Percentiles rank a stretch among this genome's conserved stretches.
Conservation (phyloP, 2,888 invertebrate genomes). For the Argyresthia goedartella region DNA sequence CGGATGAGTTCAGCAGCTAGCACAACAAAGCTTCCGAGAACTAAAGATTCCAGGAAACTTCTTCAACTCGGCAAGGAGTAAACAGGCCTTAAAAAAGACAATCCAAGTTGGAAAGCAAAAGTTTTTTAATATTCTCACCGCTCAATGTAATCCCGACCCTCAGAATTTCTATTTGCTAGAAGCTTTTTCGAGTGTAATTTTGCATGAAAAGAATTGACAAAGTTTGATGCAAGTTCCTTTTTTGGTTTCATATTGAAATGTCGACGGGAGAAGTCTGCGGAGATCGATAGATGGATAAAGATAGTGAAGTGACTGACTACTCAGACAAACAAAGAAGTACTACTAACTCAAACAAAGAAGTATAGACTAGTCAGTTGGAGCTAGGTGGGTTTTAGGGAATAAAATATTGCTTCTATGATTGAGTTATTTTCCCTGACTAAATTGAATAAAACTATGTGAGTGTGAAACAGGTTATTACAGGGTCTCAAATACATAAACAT, state of each 20-base stretch:
- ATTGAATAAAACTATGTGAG: no score
- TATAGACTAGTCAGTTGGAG: no score
- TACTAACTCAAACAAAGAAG: background rate
- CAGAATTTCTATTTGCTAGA: constrained; percentile 43
- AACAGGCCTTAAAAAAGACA: constrained; percentile 61
- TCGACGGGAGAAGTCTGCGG: background rate
- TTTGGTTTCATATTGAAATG: background rate
- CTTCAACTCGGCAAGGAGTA: constrained; percentile 11
- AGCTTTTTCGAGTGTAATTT: constrained; percentile 55
- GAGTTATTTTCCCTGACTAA: no score
- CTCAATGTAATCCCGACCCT: constrained; percentile 55
- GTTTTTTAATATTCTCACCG: constrained; percentile 68
- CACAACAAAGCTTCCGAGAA: background rate
- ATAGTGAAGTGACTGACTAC: no score
- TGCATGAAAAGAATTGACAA: constrained; percentile 60
- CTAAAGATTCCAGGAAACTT: constrained; percentile 14
- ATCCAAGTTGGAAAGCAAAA: constrained; percentile 56
- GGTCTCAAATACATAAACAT: no score
- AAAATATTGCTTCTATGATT: no score
- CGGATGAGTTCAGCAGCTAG: no score
- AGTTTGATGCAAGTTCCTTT: constrained; percentile 30
- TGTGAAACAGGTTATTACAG: no score
- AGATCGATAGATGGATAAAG: background rate
- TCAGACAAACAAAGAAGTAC: no score
- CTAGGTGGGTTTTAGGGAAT: no score